phyloP scores from a whole-genome alignment of 30 jellyfish, hydroid and myxozoan species.

The Hydractinia echinata region DNA sequence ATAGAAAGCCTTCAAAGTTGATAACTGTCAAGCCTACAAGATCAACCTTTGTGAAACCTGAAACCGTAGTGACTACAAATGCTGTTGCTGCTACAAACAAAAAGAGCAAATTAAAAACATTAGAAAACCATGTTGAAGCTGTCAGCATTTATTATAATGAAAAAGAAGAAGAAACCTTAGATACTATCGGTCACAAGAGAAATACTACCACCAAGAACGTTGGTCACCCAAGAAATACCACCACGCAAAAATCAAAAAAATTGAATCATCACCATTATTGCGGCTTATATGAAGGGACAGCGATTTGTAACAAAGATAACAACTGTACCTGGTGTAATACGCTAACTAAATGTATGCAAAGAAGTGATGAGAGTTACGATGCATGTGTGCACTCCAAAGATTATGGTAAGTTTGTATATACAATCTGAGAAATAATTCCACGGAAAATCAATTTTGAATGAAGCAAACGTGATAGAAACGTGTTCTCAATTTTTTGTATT shows the following conservation, averaged over 20 bases:
- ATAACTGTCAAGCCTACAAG: not conserved
- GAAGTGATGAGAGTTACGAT: constrained; percentile 52
- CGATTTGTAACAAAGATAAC: constrained; percentile 55
- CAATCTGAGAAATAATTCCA: not conserved
- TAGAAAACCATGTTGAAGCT: constrained; percentile 2
- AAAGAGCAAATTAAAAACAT: not conserved
- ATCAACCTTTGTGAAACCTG: not conserved
- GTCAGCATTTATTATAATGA: constrained; percentile 25
- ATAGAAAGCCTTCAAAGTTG: not conserved
- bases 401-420: not conserved
- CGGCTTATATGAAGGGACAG: constrained; percentile 48
- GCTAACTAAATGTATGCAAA: constrained; percentile 54
- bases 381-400: constrained; percentile 47
- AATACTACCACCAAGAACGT: not conserved
- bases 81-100: not conserved
- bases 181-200: not conserved
- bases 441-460: too few species aligned
- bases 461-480: too few species aligned
- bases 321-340: constrained; percentile 93
- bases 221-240: not conserved
- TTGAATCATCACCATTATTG: constrained; percentile 25
- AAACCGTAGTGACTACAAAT: not conserved
- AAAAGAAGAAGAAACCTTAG: not conserved
- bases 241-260: not conserved
- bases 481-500: too few species aligned